These are phyloP conservation scores for Agrypnia vestita DNA, from an alignment of 1,140 invertebrate genomes.

Conservation along the genomic window DNA sequence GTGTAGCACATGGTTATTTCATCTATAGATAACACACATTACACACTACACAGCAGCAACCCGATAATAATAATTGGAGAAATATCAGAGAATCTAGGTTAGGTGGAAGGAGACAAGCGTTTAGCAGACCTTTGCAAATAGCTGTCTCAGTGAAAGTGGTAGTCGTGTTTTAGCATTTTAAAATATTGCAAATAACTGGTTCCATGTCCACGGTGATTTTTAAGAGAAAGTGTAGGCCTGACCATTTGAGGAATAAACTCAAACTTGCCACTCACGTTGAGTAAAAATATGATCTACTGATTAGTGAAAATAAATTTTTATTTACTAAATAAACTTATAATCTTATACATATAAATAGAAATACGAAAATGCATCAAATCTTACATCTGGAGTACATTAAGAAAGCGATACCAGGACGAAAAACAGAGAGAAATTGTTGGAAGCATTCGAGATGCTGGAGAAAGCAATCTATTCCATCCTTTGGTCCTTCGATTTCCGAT, in stretches of 20 bases:
- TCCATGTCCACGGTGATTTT: neutral
- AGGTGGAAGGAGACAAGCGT: conserved; percentile 12
- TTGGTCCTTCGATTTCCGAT: too few relatives aligned
- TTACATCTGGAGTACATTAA: too few relatives aligned
- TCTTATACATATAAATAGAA: too few relatives aligned
- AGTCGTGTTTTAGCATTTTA: conserved; percentile 23
- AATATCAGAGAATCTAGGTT: conserved; percentile 10
- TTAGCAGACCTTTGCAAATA: conserved; percentile 25
- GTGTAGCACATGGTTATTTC: too few relatives aligned
- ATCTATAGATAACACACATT: neutral
- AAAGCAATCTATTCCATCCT: too few relatives aligned
- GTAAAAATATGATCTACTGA: neutral
- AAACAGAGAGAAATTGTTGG: too few relatives aligned
- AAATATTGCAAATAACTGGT: conserved; percentile 40
- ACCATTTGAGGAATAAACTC: neutral
- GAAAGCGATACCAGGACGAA: too few relatives aligned
- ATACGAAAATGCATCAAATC: too few relatives aligned
- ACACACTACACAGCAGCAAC: neutral
- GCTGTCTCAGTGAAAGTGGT: conserved; percentile 25
- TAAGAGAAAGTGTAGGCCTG: conserved; percentile 6
- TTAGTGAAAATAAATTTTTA: too few relatives aligned
- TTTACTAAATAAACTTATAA: too few relatives aligned
- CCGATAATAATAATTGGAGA: conserved; percentile 10
- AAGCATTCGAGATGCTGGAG: too few relatives aligned
- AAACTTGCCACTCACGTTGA: neutral